These are phyloP conservation scores for Cebidichthys violaceus DNA, from an alignment of 2,113 vertebrate species.

Conservation along the genomic window DNA sequence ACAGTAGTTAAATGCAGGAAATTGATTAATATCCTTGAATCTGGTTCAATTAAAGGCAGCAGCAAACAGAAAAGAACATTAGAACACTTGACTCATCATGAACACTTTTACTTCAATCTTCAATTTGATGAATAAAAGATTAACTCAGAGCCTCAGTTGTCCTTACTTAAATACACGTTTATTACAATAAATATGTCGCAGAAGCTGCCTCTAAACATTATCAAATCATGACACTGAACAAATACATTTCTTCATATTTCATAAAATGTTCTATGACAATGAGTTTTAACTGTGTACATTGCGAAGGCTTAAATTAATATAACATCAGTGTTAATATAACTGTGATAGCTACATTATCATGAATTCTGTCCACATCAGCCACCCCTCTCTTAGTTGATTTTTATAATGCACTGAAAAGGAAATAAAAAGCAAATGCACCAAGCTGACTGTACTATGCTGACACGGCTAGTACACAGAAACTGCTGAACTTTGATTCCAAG, in stretches of 20 bases:
- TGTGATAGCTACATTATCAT: not conserved
- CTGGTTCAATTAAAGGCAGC: no score
- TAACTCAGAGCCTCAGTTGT: no score
- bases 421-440: not conserved
- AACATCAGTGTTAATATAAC: not conserved
- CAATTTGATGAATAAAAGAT: no score
- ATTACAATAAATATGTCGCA: no score
- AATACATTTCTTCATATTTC: not conserved
- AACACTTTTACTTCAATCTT: no score
- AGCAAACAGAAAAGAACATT: no score
- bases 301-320: not conserved
- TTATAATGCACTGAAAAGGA: not conserved
- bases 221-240: not conserved
- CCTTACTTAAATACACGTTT: no score
- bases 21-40: no score
- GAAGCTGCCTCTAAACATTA: no score
- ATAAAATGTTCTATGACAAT: not conserved
- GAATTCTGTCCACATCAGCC: not conserved
- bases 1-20: no score
- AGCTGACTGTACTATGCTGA: not conserved
- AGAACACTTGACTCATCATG: no score
- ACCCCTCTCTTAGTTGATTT: not conserved
- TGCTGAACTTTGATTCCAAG: not conserved
- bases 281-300: not conserved
- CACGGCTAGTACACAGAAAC: not conserved